Evolutionary conservation across 2,888 invertebrate genomes (phyloP).

Genomic region (Drosophila gaucha): DNA sequence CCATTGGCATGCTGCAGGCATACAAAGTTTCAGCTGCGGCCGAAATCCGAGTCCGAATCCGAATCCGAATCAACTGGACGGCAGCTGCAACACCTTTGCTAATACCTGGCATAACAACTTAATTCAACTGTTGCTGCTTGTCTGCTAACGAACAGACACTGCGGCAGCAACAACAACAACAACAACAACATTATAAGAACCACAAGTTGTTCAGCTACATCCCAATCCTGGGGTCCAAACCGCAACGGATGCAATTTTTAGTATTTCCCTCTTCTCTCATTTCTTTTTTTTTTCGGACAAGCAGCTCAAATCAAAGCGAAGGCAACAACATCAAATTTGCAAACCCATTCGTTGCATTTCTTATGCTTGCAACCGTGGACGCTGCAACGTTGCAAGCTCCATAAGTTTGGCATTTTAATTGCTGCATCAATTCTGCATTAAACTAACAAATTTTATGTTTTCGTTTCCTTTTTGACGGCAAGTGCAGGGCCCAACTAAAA

Average conservation of each 20-base stretch:
- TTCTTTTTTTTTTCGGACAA: constrained; percentile 55
- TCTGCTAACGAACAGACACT: constrained; percentile 54
- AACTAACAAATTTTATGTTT: constrained; percentile 71
- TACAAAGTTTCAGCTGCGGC: constrained; percentile 40
- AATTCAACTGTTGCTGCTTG: constrained; percentile 61
- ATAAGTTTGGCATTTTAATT: constrained; percentile 73
- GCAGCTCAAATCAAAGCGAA: constrained; percentile 67
- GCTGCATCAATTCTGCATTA: constrained; percentile 56
- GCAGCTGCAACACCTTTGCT: constrained; percentile 70
- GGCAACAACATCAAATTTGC: constrained; percentile 54
- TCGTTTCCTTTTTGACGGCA: constrained; percentile 8
- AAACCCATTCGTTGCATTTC: constrained; percentile 53
- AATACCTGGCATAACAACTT: constrained; percentile 76
- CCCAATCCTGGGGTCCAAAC: constrained; percentile 32
- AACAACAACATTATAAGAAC: constrained; percentile 9
- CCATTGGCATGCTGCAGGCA: constrained; percentile 47
- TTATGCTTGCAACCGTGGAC: constrained; percentile 42
- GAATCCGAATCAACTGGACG: constrained; percentile 28
- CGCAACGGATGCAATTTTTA: constrained; percentile 54
- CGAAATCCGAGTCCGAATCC: constrained; percentile 19
- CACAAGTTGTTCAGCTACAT: constrained; percentile 24
- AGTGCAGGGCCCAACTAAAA: constrained; percentile 37
- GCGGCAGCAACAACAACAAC: constrained; percentile 27
- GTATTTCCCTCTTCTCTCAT: background rate
- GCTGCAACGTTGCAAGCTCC: constrained; percentile 25